These are phyloP conservation scores for Nannoperca australis DNA, from an alignment of 2,797 vertebrate species.

Conservation along the genomic window DNA sequence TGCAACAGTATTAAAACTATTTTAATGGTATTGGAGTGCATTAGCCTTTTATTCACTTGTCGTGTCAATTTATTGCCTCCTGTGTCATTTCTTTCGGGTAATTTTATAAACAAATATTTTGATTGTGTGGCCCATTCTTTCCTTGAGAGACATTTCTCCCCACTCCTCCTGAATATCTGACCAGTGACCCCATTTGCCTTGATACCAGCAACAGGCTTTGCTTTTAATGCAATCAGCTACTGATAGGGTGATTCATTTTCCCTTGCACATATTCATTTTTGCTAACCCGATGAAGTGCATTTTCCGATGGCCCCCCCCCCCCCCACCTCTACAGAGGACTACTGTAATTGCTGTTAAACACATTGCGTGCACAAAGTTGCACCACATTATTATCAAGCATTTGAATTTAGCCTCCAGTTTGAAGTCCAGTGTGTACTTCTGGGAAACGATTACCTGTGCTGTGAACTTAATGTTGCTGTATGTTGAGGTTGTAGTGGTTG, in stretches of 20 bases:
- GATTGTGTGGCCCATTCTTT: conserved; percentile 72
- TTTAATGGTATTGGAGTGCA: conserved; percentile 99
- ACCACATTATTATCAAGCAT: conserved; percentile 19
- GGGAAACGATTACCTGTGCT: conserved; percentile 15
- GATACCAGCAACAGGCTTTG: conserved; percentile 51
- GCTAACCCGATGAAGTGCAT: background rate
- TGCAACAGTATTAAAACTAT: conserved; percentile 99
- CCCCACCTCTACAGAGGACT: conserved; percentile 22
- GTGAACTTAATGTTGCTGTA: conserved; percentile 12
- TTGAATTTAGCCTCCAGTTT: conserved; percentile 16
- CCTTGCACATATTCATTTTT: conserved; percentile 24
- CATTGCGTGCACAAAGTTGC: conserved; percentile 11
- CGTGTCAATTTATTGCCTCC: conserved; percentile 99
- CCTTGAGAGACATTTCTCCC: conserved; percentile 46
- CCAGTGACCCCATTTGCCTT: conserved; percentile 34
- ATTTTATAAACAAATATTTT: conserved; percentile 84
- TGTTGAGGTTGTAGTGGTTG: conserved; percentile 20
- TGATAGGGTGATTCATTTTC: conserved; percentile 17
- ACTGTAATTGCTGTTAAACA: conserved; percentile 29
- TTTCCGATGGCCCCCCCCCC: conserved; percentile 3
- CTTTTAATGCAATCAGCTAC: conserved; percentile 29
- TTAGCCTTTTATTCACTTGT: conserved; percentile 99
- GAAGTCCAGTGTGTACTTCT: conserved; percentile 18
- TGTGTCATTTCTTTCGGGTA: conserved; percentile 99
- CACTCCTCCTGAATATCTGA: conserved; percentile 41